Evolutionary conservation across 2,888 invertebrate species (phyloP), one percentile per base, ranked within the genome.

Genomic region (Campopleginae sp.): DNA sequence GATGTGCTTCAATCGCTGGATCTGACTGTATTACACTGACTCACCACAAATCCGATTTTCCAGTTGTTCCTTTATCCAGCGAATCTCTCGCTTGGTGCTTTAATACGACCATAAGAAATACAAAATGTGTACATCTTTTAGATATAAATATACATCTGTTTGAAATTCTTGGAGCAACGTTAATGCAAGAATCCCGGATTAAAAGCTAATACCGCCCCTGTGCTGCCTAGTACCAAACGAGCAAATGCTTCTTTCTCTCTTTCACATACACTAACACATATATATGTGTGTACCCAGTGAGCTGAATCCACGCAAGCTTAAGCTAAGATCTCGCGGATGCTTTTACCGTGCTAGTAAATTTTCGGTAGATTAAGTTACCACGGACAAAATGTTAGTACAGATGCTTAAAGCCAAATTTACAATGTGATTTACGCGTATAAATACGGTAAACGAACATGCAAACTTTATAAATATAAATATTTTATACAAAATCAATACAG

Each of bases 121-220:
- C 87, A 88, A 88, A 88, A 88, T 86, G 80, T 82, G 80, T 65
- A 78, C 81, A 88, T 87, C 85, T 89, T 88, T 85, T 85, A 88
- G 85, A 88, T 88, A 88, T 87, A 89, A 86, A 88, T 84, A 85
- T 80, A 79, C 61, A 42, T 65, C 27, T 63, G 42, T 70, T 78
- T 54, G 70, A 82, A 82, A 84, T 80, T 77, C 83, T 78, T 38
- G 83, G 46, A 79, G 82, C 80, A 75, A 86, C 86, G 87, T 87
- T 89, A 89, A 85, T 86, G 86, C 84, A 82, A 86, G 80, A 82
- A 85, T 83, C 87, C 84, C 82, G 87, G 89, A 89, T 89, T 88
- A 88, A 87, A 87, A 88, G 87, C 87, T 89, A 89, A 89, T 87
- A 87, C 89, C 75, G 58, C 82, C 84, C 54, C 74, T 81, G 74